Percentiles rank a stretch among this genome's conserved stretches.
Conservation (phyloP, 1,140 invertebrate genomes). For the Zaprionus tsacasi region DNA sequence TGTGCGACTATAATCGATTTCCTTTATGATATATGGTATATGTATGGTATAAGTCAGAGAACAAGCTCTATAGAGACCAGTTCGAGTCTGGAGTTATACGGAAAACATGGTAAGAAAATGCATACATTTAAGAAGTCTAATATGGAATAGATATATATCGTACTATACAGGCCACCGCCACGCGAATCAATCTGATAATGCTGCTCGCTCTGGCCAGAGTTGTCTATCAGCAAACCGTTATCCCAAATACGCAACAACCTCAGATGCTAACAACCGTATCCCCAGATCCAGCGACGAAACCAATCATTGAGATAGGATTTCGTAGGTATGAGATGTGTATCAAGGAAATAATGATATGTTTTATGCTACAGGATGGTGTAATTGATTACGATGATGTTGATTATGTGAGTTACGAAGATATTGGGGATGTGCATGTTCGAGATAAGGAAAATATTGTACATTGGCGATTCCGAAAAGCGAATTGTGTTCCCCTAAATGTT, state of each 20-base stretch:
- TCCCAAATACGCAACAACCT: too few species aligned
- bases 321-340: conserved; percentile 42
- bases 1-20: background rate
- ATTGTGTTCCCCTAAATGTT: conserved; percentile 26
- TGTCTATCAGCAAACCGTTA: background rate
- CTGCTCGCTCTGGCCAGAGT: background rate
- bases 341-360: conserved; percentile 44
- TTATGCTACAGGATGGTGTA: conserved; percentile 27
- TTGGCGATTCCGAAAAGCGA: background rate
- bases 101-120: background rate
- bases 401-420: background rate
- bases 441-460: background rate
- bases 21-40: background rate
- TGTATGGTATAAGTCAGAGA: background rate
- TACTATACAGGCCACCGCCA: background rate
- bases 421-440: background rate
- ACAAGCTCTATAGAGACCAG: background rate
- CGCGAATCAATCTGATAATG: background rate
- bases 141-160: background rate
- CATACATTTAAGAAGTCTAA: background rate
- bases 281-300: too few species aligned
- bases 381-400: conserved; percentile 25
- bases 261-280: too few species aligned
- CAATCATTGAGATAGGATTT: background rate
- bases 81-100: background rate